Percentiles rank a stretch among this genome's conserved stretches.
Evolutionary conservation across 92 coral and sea anemone genomes (phyloP).

Genomic region (Bergia sp.): DNA sequence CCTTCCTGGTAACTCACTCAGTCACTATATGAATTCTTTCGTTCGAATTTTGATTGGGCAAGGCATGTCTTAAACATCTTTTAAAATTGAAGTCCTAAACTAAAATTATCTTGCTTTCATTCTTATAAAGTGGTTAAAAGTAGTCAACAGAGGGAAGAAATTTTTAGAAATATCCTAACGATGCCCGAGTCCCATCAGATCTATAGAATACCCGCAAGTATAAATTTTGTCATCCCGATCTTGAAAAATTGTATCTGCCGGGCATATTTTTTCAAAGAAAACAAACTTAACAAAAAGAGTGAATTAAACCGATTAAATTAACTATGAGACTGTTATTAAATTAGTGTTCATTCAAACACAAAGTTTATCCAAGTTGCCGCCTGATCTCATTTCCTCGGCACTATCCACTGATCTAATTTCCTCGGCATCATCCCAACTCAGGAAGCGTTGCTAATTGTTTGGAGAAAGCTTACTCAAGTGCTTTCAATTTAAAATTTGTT

Average conservation of each 20-base stretch:
- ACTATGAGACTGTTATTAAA: background rate
- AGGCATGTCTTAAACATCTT: too few relatives aligned
- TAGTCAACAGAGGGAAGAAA: background rate
- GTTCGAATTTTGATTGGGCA: too few relatives aligned
- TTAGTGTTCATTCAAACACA: background rate
- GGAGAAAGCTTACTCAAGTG: background rate
- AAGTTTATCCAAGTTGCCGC: background rate
- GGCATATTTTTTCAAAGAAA: background rate
- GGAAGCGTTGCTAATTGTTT: background rate
- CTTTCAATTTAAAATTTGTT: background rate
- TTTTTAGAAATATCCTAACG: too few relatives aligned
- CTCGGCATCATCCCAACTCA: background rate
- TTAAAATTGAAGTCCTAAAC: background rate
- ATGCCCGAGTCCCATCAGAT: background rate
- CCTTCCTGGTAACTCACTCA: too few relatives aligned
- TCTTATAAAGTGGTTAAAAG: background rate
- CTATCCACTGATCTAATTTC: background rate
- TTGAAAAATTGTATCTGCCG: background rate
- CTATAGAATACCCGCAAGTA: background rate
- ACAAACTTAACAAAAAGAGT: background rate
- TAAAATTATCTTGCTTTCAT: too few relatives aligned
- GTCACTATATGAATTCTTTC: too few relatives aligned
- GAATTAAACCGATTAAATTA: constrained; percentile 1
- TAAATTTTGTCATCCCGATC: background rate
- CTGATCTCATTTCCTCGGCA: background rate